These are phyloP conservation scores for Conomelus anceps DNA, from an alignment of 2,888 invertebrate species.

Conservation along the genomic window DNA sequence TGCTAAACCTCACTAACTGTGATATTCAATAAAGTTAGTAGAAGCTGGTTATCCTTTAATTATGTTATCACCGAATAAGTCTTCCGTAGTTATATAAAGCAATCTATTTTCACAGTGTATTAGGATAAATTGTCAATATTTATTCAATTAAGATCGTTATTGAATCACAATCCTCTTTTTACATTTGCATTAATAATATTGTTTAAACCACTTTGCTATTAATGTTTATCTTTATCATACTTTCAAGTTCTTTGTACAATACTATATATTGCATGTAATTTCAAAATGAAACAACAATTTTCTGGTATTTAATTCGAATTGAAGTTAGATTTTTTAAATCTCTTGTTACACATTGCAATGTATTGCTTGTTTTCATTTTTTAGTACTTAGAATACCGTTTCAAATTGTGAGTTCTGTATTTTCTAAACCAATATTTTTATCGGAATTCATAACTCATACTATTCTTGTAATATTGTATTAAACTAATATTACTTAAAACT, in stretches of 20 bases:
- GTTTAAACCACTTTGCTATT: background rate
- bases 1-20: background rate
- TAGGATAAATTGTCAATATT: background rate
- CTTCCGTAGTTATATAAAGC: background rate
- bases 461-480: background rate
- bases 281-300: background rate
- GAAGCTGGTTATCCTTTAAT: background rate
- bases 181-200: background rate
- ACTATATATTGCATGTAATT: background rate
- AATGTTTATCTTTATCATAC: background rate
- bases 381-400: background rate
- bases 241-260: background rate
- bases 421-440: background rate
- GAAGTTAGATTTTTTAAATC: background rate
- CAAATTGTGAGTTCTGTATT: background rate
- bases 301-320: background rate
- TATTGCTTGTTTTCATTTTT: background rate
- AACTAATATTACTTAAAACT: background rate
- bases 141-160: background rate
- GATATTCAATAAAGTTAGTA: background rate
- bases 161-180: background rate
- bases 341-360: background rate
- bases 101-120: background rate
- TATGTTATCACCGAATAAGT: background rate
- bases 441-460: background rate